These are phyloP conservation scores for Erynnis tages DNA, from an alignment of 2,888 invertebrate genomes.

Conservation along the genomic window DNA sequence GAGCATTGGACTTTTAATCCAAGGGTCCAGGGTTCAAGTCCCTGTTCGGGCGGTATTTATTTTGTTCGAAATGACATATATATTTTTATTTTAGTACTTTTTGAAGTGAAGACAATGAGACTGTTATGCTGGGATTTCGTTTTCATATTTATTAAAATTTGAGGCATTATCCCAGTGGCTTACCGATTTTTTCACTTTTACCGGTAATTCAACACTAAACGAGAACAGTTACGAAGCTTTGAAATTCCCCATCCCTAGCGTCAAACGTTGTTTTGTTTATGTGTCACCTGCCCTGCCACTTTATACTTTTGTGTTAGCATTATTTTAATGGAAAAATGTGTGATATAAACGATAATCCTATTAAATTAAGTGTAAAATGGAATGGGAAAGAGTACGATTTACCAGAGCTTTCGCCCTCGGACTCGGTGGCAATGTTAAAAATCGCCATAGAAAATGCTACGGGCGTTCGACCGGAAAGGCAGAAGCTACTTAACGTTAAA, in stretches of 20 bases:
- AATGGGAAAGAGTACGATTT: conserved; percentile 94
- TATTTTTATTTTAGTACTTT: too few species aligned
- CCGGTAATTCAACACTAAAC: too few species aligned
- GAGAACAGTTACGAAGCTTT: not conserved
- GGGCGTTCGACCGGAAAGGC: conserved; percentile 94
- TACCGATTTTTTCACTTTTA: too few species aligned
- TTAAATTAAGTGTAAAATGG: conserved; percentile 92
- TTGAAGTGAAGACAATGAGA: too few species aligned
- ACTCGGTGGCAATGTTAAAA: conserved; percentile 92
- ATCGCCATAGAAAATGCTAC: conserved; percentile 93
- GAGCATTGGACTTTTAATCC: conserved; percentile 82
- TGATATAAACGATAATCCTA: conserved; percentile 69
- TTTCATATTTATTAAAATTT: too few species aligned
- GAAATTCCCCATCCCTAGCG: not conserved
- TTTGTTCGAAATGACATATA: not conserved
- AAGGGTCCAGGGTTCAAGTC: conserved; percentile 83
- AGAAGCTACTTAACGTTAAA: conserved; percentile 96
- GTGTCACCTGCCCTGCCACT: conserved; percentile 50
- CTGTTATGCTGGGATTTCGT: too few species aligned
- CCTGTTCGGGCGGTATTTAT: conserved; percentile 80
- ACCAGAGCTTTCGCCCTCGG: conserved; percentile 86
- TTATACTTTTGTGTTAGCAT: conserved; percentile 36
- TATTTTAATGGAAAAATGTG: conserved; percentile 61
- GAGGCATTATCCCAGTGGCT: too few species aligned
- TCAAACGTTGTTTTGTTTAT: conserved; percentile 59